Evolutionary conservation across 2,797 vertebrate genomes (phyloP).

Genomic region (Nannoperca obscura): DNA sequence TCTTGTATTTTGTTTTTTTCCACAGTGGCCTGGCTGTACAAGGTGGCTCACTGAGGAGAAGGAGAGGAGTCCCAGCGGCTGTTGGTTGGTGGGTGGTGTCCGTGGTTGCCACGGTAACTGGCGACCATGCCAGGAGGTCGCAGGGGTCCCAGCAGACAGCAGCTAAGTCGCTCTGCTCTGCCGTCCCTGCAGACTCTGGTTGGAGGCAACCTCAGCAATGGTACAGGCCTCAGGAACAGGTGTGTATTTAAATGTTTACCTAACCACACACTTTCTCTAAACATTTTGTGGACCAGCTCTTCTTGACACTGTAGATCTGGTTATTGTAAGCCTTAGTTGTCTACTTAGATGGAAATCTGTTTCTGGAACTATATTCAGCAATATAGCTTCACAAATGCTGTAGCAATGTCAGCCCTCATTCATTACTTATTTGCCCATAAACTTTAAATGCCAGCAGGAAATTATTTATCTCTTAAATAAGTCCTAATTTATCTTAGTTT

Average conservation of each 20-base stretch:
- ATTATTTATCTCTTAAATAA: neutral
- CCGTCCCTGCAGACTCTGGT: conserved; percentile 98
- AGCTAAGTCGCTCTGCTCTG: conserved; percentile 97
- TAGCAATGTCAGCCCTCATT: neutral
- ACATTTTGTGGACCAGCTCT: neutral
- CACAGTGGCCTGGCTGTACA: conserved; percentile 78
- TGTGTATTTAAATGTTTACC: conserved; percentile 52
- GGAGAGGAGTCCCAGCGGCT: conserved; percentile 73
- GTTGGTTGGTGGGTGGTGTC: conserved; percentile 81
- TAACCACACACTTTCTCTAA: neutral
- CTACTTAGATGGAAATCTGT: neutral
- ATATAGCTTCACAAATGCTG: neutral
- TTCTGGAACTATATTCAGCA: neutral
- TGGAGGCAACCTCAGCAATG: conserved; percentile 93
- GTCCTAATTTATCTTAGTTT: neutral
- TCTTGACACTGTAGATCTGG: neutral
- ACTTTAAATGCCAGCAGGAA: neutral
- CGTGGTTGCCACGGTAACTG: conserved; percentile 89
- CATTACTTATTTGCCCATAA: neutral
- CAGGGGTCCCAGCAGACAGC: conserved; percentile 99
- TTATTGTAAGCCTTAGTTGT: neutral
- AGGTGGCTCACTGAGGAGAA: conserved; percentile 82
- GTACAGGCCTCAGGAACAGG: conserved; percentile 95
- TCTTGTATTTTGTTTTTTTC: conserved; percentile 4
- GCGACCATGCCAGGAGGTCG: conserved; percentile 98